Evolutionary conservation across 92 coral and sea anemone genomes (phyloP), one percentile per base, ranked within the genome.

Genomic region (Palythoa grandiflora): DNA sequence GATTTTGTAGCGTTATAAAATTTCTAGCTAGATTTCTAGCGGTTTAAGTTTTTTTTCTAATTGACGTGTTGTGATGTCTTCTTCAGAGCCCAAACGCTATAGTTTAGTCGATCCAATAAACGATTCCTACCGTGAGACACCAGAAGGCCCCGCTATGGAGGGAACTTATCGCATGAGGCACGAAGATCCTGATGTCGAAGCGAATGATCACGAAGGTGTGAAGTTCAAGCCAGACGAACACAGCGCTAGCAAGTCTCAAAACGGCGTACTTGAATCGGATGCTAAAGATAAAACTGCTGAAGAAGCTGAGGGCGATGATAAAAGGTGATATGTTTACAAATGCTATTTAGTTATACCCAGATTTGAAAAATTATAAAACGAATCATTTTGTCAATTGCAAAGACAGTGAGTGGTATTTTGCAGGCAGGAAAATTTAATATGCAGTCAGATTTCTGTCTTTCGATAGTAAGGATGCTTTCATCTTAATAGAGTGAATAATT

Each of bases 51-150:
- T 44, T 44, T 4, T 44, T 44, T 44, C 50, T 44, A 44, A 44
- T 44, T 44, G 6, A 44, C 2, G 50, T 44, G 50, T 44, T 44
- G 50, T 44, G 50, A 79, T 66, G 86, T 68, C 63, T 47, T 81
- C 71, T 65, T 81, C 76, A 81, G 76, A 68, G 11, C 50, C 86
- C n/a, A 81, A 81, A 63, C 86, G 86, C 48, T 81, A 81, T 75
- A 81, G 86, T 68, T 66, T 81, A 19, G 86, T 66, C 28, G 76
- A 81, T 51, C 75, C 74, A 4, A 68, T 5, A 13, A 52, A 48
- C 76, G 59, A 48, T 48, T 35, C 5, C 15, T 68, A 81, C 38
- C 65, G 86, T 21, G 86, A 81, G 36, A 81, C 75, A 28, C 47
- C 65, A 21, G 38, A 47, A 80, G 35, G 20, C 19, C 51, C 75